A percentile compares a stretch with the other conserved stretches of the same genome.
phyloP scores from a whole-genome alignment of 2,888 invertebrate genomes.

The Cynaeus angustus region DNA sequence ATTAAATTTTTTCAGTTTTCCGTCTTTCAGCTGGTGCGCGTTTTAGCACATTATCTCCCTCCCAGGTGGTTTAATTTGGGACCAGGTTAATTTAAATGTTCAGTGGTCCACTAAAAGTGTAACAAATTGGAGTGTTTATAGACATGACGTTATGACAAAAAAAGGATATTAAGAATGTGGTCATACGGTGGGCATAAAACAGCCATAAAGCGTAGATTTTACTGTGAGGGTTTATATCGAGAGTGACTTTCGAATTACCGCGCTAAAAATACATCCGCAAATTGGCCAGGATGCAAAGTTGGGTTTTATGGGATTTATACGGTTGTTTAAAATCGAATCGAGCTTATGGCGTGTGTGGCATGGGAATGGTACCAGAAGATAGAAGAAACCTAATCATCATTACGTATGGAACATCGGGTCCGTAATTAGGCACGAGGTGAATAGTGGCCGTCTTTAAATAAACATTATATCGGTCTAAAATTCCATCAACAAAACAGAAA shows the following conservation, averaged over 20 bases:
- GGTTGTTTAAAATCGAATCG: conserved; percentile 42
- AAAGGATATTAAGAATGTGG: conserved; percentile 32
- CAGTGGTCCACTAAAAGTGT: conserved; percentile 43
- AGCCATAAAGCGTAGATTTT: conserved; percentile 43
- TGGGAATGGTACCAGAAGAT: conserved; percentile 37
- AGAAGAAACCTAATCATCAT: conserved; percentile 40
- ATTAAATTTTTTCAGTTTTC: too few species aligned
- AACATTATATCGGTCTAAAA: conserved; percentile 47
- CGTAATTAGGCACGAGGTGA: conserved; percentile 41
- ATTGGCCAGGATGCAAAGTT: conserved; percentile 36
- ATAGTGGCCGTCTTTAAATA: conserved; percentile 46
- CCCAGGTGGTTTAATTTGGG: conserved; percentile 33
- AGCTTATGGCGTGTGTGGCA: conserved; percentile 38
- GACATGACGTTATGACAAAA: conserved; percentile 43
- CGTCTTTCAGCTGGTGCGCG: too few species aligned
- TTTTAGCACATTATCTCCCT: too few species aligned
- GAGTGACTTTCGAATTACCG: conserved; percentile 45
- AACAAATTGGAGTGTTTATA: conserved; percentile 46
- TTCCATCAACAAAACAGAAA: conserved; percentile 47
- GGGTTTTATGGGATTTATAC: conserved; percentile 42
- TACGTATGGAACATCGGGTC: conserved; percentile 36
- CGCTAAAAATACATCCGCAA: conserved; percentile 42
- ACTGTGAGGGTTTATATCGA: conserved; percentile 42
- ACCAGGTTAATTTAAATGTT: conserved; percentile 38
- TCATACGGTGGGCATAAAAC: conserved; percentile 41